Percentiles rank a stretch among this genome's conserved stretches.
phyloP scores from a whole-genome alignment of 2,888 invertebrate species.

The Callosobruchus maculatus region DNA sequence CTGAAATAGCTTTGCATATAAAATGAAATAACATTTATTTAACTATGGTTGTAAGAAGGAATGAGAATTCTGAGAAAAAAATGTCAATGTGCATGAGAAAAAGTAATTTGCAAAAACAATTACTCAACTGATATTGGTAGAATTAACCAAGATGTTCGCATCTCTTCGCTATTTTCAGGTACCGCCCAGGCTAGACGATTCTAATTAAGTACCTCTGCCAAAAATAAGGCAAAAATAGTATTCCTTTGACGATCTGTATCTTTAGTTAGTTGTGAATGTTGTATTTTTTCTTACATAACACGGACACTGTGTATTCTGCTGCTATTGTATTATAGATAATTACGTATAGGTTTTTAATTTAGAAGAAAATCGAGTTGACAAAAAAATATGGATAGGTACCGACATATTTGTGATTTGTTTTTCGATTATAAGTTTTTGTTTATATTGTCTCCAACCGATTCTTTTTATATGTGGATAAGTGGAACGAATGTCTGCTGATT shows the following conservation, averaged over 20 bases:
- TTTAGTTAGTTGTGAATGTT: not conserved
- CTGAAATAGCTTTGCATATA: not conserved
- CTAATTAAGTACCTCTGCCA: not conserved
- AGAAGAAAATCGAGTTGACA: not conserved
- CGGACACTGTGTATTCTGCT: not conserved
- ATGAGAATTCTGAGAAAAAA: not conserved
- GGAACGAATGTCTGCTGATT: not conserved
- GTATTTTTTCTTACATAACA: not conserved
- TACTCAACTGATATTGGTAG: not conserved
- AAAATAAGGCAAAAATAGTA: not conserved
- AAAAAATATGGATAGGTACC: not conserved
- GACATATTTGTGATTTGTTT: not conserved
- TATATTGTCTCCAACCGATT: not conserved
- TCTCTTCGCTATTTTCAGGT: slow-evolving; percentile 4
- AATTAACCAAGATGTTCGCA: slow-evolving; percentile 3
- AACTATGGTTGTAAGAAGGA: not conserved
- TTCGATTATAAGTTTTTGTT: not conserved
- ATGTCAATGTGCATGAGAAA: not conserved
- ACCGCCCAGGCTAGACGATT: slow-evolving; percentile 1
- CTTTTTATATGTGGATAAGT: not conserved
- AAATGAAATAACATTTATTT: not conserved
- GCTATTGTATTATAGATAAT: not conserved
- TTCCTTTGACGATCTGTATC: not conserved
- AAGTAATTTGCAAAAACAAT: not conserved
- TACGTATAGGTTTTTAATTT: not conserved